Evolutionary conservation across 2,113 vertebrate genomes (phyloP).

Genomic region (Albula goreensis): DNA sequence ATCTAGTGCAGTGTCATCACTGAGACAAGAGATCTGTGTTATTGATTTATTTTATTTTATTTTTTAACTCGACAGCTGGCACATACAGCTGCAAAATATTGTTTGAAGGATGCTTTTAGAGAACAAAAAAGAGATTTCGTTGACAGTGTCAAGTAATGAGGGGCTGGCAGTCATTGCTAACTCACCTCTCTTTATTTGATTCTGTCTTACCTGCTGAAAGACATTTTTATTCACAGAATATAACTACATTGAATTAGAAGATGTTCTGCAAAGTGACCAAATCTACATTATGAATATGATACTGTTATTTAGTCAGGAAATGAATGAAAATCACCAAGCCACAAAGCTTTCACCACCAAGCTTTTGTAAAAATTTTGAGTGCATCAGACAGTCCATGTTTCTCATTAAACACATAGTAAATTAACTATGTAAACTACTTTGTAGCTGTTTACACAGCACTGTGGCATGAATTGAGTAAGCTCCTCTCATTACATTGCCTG

Average conservation of each 20-base stretch:
- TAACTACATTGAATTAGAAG: no score
- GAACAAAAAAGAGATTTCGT: no score
- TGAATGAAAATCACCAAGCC: no score
- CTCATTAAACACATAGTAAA: not conserved
- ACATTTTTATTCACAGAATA: no score
- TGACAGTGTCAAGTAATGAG: no score
- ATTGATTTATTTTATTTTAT: not conserved
- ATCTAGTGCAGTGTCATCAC: not conserved
- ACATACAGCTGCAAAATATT: not conserved
- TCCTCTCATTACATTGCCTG: not conserved
- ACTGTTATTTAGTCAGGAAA: no score
- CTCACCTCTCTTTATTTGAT: no score
- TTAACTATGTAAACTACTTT: not conserved
- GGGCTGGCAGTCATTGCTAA: no score
- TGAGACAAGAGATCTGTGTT: not conserved
- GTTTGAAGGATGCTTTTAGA: no score
- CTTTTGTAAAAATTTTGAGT: not conserved
- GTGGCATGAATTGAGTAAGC: not conserved
- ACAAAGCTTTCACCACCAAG: not conserved
- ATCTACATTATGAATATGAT: no score
- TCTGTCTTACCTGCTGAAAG: no score
- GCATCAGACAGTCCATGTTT: not conserved
- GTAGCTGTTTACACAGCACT: not conserved
- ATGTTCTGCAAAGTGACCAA: no score
- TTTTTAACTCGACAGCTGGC: not conserved